Percentiles rank a stretch among this genome's conserved stretches.
These are phyloP conservation scores for Trididemnum miniatum DNA, from an alignment of 23 tunicate genomes.

Conservation along the genomic window DNA sequence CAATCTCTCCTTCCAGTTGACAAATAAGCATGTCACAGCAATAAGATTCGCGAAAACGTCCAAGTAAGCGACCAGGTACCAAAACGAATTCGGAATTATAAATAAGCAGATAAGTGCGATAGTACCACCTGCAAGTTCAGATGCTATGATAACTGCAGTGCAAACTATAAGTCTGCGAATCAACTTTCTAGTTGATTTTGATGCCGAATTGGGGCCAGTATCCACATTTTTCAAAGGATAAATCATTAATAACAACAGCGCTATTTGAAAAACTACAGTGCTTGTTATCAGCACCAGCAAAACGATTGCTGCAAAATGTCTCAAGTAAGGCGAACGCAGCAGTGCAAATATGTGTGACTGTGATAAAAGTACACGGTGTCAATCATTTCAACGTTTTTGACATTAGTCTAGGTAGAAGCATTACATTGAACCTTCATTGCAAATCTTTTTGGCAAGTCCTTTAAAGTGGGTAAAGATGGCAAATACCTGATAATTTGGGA, in stretches of 20 bases:
- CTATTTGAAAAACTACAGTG: conserved; percentile 19
- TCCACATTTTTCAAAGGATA: conserved; percentile 23
- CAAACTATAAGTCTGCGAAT: conserved; percentile 28
- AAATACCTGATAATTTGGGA: too few relatives aligned
- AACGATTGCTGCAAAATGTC: too few relatives aligned
- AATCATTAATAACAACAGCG: conserved; percentile 22
- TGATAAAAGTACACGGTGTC: too few relatives aligned
- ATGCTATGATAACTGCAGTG: conserved; percentile 22
- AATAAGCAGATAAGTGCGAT: conserved; percentile 31
- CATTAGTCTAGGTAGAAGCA: too few relatives aligned
- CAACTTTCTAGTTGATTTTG: not conserved
- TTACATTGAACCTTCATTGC: too few relatives aligned
- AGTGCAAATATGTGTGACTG: too few relatives aligned
- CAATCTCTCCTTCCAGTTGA: conserved; percentile 38
- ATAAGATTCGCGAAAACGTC: conserved; percentile 23
- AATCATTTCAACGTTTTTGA: too few relatives aligned
- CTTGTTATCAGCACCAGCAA: not conserved
- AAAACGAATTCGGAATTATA: conserved; percentile 36
- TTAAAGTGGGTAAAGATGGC: too few relatives aligned
- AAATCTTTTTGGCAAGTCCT: too few relatives aligned
- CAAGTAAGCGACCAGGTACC: conserved; percentile 38
- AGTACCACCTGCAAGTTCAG: conserved; percentile 1
- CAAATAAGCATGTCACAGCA: conserved; percentile 20
- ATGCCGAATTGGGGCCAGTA: not conserved
- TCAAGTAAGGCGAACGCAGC: too few relatives aligned